Evolutionary conservation across 2,797 vertebrate genomes (phyloP).

Genomic region (Sternotherus odoratus): DNA sequence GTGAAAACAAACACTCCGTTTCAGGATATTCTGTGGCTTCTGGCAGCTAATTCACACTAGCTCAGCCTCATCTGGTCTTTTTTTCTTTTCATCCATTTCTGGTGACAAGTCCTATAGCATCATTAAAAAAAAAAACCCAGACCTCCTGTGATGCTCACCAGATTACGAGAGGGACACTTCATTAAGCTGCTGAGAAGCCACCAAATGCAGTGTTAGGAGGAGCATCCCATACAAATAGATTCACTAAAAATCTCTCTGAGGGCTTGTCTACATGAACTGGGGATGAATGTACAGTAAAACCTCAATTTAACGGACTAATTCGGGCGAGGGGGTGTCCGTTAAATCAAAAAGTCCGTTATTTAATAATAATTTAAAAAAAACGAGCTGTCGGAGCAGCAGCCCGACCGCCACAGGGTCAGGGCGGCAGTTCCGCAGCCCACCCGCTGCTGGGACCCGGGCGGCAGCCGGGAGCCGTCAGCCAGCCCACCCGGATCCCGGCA

Average conservation of each 20-base stretch:
- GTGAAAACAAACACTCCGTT: background rate
- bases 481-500: too few species aligned
- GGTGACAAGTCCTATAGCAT: background rate
- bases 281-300: too few species aligned
- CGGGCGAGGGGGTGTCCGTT: too few species aligned
- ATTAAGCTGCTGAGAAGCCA: background rate
- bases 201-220: too few species aligned
- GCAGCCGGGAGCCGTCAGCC: too few species aligned
- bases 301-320: too few species aligned
- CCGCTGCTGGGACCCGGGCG: too few species aligned
- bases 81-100: background rate
- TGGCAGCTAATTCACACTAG: rapidly evolving
- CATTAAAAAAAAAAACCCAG: rapidly evolving
- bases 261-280: background rate
- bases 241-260: background rate
- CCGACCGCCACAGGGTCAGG: too few species aligned
- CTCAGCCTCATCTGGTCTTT: background rate
- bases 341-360: too few species aligned
- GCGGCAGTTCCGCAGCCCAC: too few species aligned
- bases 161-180: background rate
- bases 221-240: background rate
- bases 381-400: too few species aligned
- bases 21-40: background rate
- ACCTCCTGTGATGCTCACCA: background rate
- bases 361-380: too few species aligned